phyloP scores from a whole-genome alignment of 2,888 invertebrate genomes.

The Melanophora roralis region DNA sequence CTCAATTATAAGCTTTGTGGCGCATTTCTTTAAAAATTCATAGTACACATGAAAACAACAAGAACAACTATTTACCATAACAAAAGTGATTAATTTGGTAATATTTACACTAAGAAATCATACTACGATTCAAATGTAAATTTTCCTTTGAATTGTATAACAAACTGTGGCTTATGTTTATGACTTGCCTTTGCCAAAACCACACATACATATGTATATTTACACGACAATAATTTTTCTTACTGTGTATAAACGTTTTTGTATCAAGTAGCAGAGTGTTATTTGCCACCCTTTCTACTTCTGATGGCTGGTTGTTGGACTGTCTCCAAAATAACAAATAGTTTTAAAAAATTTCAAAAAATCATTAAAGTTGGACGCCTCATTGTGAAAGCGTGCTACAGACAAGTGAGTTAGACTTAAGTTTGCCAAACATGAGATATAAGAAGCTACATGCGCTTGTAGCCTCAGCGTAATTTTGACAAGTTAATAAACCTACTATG shows the following conservation, averaged over 20 bases:
- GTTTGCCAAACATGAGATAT: too few relatives aligned
- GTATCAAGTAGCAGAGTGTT: slow-evolving; percentile 15
- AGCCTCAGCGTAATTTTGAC: too few relatives aligned
- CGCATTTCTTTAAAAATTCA: background rate
- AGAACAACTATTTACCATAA: slow-evolving; percentile 18
- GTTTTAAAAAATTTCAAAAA: background rate
- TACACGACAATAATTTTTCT: background rate
- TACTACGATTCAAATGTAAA: slow-evolving; percentile 23
- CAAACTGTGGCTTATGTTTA: slow-evolving; percentile 54
- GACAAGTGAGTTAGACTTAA: background rate
- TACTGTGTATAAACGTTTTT: slow-evolving; percentile 11
- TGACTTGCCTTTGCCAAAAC: too few relatives aligned
- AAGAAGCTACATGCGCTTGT: too few relatives aligned
- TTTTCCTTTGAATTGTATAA: slow-evolving; percentile 39
- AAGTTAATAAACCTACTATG: too few relatives aligned
- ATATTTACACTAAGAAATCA: slow-evolving; percentile 27
- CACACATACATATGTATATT: too few relatives aligned
- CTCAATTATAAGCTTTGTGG: background rate
- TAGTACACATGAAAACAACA: background rate
- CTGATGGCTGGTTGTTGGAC: background rate
- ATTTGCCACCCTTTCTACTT: background rate
- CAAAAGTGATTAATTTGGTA: slow-evolving; percentile 45
- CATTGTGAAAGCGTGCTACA: slow-evolving; percentile 44
- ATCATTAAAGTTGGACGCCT: slow-evolving; percentile 15
- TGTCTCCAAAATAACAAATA: slow-evolving; percentile 26